Evolutionary conservation across 2,888 invertebrate species (phyloP).

Genomic region (Spodoptera littoralis): DNA sequence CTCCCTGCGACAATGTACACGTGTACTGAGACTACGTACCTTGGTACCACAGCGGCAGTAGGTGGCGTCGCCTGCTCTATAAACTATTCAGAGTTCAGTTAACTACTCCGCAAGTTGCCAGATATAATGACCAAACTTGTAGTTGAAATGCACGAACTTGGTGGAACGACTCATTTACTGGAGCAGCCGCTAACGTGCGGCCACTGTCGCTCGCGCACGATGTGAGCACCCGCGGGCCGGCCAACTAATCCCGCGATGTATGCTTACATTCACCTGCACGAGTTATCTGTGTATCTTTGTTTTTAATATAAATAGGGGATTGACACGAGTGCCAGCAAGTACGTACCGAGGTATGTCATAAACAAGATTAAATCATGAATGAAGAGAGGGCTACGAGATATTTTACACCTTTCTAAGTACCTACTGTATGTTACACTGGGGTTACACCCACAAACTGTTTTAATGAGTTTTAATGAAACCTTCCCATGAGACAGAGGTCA

Average conservation of each 20-base stretch:
- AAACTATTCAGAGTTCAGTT: slow-evolving; percentile 42
- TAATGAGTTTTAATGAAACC: slow-evolving; percentile 14
- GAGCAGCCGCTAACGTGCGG: not conserved
- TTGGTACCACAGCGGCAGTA: not conserved
- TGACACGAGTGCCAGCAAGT: no score
- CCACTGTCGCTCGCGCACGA: not conserved
- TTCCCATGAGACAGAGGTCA: not conserved
- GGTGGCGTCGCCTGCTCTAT: slow-evolving; percentile 15
- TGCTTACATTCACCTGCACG: no score
- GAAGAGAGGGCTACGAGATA: no score
- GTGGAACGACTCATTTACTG: slow-evolving; percentile 6
- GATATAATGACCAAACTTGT: slow-evolving; percentile 30
- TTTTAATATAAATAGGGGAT: no score
- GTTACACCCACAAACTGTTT: not conserved
- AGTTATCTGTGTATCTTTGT: no score
- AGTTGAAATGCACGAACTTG: slow-evolving; percentile 14
- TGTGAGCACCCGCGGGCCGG: not conserved
- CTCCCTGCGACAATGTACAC: not conserved
- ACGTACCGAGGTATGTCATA: no score
- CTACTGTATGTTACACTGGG: not conserved
- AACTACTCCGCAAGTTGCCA: slow-evolving; percentile 21
- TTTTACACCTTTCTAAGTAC: no score
- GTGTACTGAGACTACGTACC: not conserved
- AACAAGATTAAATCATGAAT: no score
- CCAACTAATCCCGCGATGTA: no score